Percentiles rank a stretch among this genome's conserved stretches.
phyloP scores from a whole-genome alignment of 2,888 invertebrate genomes.

The Latheticus oryzae region DNA sequence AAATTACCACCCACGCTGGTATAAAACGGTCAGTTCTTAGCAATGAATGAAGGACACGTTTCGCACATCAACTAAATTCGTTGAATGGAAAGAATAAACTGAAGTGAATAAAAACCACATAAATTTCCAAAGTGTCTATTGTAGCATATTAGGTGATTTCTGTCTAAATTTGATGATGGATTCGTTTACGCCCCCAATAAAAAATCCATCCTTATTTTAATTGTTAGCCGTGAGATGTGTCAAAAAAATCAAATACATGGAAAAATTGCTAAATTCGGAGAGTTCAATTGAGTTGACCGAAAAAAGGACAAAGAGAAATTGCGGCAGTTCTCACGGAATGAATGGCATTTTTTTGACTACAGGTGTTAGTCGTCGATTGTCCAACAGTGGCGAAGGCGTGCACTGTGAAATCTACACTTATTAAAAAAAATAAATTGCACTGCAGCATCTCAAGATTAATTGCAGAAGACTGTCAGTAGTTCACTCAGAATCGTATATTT shows the following conservation, averaged over 20 bases:
- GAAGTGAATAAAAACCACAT: constrained; percentile 33
- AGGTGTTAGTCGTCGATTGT: constrained; percentile 41
- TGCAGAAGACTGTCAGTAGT: no score
- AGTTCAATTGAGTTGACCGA: constrained; percentile 37
- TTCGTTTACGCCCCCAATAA: constrained; percentile 32
- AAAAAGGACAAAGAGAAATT: constrained; percentile 46
- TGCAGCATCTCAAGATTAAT: no score
- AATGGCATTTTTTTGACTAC: constrained; percentile 48
- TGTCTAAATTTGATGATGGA: constrained; percentile 26
- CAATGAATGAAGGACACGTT: constrained; percentile 37
- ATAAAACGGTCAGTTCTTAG: constrained; percentile 32
- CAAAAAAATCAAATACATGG: constrained; percentile 26
- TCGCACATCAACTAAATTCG: constrained; percentile 27
- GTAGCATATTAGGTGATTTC: constrained; percentile 2
- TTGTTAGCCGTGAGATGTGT: constrained; percentile 14
- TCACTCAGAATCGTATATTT: no score
- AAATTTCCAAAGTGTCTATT: constrained; percentile 18
- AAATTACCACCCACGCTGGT: constrained; percentile 38
- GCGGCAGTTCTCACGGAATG: constrained; percentile 51
- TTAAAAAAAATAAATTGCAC: no score
- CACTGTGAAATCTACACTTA: constrained; percentile 24
- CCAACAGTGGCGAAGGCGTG: constrained; percentile 34
- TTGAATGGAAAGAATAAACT: constrained; percentile 31
- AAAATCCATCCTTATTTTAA: constrained; percentile 33
- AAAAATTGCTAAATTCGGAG: constrained; percentile 15